Evolutionary conservation across 2,797 vertebrate genomes (phyloP), one percentile per base, ranked within the genome.

Genomic region (Acipenser oxyrinchus): DNA sequence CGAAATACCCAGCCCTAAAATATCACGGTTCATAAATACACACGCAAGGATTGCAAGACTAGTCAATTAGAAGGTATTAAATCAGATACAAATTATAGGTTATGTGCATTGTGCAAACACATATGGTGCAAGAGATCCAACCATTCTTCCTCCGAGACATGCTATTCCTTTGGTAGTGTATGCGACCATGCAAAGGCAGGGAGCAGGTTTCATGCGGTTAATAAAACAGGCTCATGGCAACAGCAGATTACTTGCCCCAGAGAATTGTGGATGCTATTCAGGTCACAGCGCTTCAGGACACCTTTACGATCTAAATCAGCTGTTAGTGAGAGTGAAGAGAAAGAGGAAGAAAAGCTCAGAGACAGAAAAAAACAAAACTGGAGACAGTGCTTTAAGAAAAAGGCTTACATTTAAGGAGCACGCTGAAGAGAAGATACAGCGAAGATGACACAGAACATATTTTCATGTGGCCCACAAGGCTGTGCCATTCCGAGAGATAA

Each of bases 271-370:
- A 84, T 86, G 76, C 80, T 88, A 87, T 73, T 91, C 82, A 87
- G 87, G 83, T 88, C 86, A 90, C 88, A 89, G 86, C 84, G 83
- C 84, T 92, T 89, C 83, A 88, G 85, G 37, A 91, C 74, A 91
- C 82, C 74, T 89, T 95, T 93, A 95, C 86, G 93, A 92, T 90
- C 89, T 89, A 96, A 87, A 88, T 81, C 92, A 90, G 94, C 90
- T 96, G 91, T 93, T 92, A 92, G 87, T 91, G 90, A 90, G 84
- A 92, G 88, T 89, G 60, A 87, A 90, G 88, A 90, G 85, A 87
- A 37, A 85, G 84, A 92, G 37, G 89, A 89, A 91, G 77, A 86
- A 81, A 55, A 77, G 62, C 66, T 64, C 67, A 77, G 37, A 37
- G 37, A 37, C 74, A 72, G 51, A 62, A 77, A 75, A 82, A 37